These are phyloP conservation scores for Spilogale gracilis DNA, from an alignment of 2,113 vertebrate species.

Conservation along the genomic window DNA sequence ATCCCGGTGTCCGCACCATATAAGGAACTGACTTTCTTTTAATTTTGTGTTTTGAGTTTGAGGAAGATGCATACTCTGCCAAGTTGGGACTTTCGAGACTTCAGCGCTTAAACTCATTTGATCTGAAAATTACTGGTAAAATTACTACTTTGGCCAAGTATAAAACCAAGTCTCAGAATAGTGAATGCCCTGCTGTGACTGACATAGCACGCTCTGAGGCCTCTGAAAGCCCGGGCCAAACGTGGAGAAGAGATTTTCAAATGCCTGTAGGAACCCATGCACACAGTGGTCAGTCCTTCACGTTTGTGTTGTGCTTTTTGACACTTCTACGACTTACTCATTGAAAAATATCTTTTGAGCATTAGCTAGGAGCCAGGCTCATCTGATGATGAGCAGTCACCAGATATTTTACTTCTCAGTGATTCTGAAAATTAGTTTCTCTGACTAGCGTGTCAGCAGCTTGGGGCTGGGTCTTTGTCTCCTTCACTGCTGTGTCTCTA, in stretches of 20 bases:
- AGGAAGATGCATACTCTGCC: slow-evolving; percentile 63
- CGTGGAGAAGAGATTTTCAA: slow-evolving; percentile 39
- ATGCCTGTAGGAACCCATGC: neutral
- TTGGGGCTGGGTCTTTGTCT: neutral
- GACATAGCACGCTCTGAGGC: neutral
- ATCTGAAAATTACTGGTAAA: slow-evolving; percentile 76
- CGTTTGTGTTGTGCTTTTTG: neutral
- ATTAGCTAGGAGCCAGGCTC: neutral
- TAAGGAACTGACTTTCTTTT: slow-evolving; percentile 67
- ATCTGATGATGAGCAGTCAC: neutral
- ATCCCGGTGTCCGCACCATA: slow-evolving; percentile 54
- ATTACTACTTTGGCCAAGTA: slow-evolving; percentile 38
- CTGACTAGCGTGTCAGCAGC: neutral
- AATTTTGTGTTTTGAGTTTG: slow-evolving; percentile 73
- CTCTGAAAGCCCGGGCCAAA: slow-evolving; percentile 49
- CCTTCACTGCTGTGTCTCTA: neutral
- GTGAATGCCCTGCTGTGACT: slow-evolving; percentile 38
- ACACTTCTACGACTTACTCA: neutral
- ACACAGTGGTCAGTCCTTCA: neutral
- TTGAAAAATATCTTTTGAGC: slow-evolving; percentile 18
- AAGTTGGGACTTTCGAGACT: slow-evolving; percentile 67
- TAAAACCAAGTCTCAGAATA: slow-evolving; percentile 52
- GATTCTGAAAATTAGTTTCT: slow-evolving; percentile 40
- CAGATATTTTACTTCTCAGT: slow-evolving; percentile 27
- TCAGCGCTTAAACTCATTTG: slow-evolving; percentile 62